Percentiles rank a stretch among this genome's conserved stretches.
phyloP scores from a whole-genome alignment of 2,888 invertebrate species.

The Drosophila atroscutellata region DNA sequence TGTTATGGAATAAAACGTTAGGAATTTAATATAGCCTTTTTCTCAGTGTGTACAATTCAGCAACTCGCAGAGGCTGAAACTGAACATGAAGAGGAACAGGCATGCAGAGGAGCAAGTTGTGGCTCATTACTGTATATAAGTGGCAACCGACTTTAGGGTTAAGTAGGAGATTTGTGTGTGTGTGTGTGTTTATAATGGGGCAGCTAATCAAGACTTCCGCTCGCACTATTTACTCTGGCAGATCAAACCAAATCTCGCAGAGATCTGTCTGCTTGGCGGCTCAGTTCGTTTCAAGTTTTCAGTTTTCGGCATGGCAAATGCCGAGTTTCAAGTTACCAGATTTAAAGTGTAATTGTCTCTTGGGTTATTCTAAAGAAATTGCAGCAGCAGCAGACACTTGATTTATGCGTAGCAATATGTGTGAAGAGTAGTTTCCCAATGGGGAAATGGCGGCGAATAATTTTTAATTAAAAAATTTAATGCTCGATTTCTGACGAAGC shows the following conservation, averaged over 20 bases:
- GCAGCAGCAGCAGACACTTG: slow-evolving; percentile 64
- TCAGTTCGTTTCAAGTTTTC: slow-evolving; percentile 43
- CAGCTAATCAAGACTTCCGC: slow-evolving; percentile 78
- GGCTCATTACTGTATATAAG: slow-evolving; percentile 16
- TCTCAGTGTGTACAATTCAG: background rate
- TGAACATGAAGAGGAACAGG: background rate
- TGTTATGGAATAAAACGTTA: background rate
- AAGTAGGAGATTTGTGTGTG: background rate
- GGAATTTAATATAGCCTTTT: background rate
- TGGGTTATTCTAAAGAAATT: slow-evolving; percentile 71
- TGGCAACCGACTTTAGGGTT: slow-evolving; percentile 22
- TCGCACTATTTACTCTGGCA: slow-evolving; percentile 57
- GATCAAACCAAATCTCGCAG: slow-evolving; percentile 47
- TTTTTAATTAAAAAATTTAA: slow-evolving; percentile 79
- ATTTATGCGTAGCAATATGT: slow-evolving; percentile 69
- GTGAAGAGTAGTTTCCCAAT: slow-evolving; percentile 4
- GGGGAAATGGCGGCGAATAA: slow-evolving; percentile 29
- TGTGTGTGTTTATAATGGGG: slow-evolving; percentile 59
- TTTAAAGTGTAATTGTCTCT: slow-evolving; percentile 65
- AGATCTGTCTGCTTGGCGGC: slow-evolving; percentile 54
- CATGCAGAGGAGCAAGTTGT: background rate
- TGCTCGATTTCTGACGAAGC: slow-evolving; percentile 77
- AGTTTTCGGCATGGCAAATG: slow-evolving; percentile 8
- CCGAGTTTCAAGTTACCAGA: slow-evolving; percentile 48
- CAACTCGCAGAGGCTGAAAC: background rate